Evolutionary conservation across 1,140 invertebrate genomes (phyloP), one percentile per base, ranked within the genome.

Genomic region (Rhopalosiphum padi): DNA sequence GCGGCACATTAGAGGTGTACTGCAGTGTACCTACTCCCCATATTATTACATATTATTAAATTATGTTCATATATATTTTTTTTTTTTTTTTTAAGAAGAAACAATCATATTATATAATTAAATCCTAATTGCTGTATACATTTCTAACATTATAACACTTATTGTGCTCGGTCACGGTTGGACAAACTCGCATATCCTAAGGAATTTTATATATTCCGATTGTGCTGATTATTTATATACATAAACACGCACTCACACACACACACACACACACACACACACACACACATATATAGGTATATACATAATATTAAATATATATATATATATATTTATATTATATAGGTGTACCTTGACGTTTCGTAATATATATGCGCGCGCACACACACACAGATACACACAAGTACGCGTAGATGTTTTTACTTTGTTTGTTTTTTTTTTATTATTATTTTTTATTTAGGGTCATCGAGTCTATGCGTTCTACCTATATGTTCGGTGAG

Each of bases 61-160:
- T 51, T n/a, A 77, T n/a, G 15, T 77, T 77, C 60, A 5, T n/a
- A n/a, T 68, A 68, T 68, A 5, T n/a, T 68, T 51, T 51, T 46
- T 30, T 60, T 60, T 60, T 68, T 68, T 68, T 60, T 68, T 68
- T 4, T 18, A 6, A 77, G 60, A 77, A 77, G 60, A 77, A n/a
- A n/a, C 60, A 77, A 77, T 77, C 60, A 77, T 77, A 77, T 77
- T 77, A n/a, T n/a, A 77, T n/a, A 77, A 77, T 77, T 77, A 77
- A 77, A 77, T 77, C 7, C 77, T 83, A 37, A 83, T 35, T 37
- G 77, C 77, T 1, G 77, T 83, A 83, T 83, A 83, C 35, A 18
- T 77, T 77, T 77, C 60, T 35, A 18, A 77, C 60, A 83, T 83
- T 37, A 83, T 83, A 83, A 37, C 37, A 41, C 37, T 25, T 85